Percentiles rank a stretch among this genome's conserved stretches.
Evolutionary conservation across 2,888 invertebrate genomes (phyloP).

Genomic region (Eupeodes latifasciatus): DNA sequence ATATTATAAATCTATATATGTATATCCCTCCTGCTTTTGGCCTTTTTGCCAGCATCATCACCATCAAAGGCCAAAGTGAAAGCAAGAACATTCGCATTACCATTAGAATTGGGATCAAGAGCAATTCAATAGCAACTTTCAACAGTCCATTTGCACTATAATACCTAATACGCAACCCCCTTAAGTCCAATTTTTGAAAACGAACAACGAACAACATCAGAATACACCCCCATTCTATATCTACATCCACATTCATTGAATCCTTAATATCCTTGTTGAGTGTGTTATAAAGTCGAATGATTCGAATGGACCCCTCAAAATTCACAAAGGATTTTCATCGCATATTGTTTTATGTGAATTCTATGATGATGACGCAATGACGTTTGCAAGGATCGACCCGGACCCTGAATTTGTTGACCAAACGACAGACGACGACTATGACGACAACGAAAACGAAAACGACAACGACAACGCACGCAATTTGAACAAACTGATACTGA

Average conservation of each 20-base stretch:
- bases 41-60: background rate
- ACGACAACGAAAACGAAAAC: background rate
- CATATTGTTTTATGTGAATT: conserved; percentile 42
- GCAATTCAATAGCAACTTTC: conserved; percentile 70
- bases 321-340: conserved; percentile 56
- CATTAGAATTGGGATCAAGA: conserved; percentile 69
- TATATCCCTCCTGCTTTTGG: background rate
- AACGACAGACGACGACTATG: no score
- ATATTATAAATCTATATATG: background rate
- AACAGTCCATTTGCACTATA: conserved; percentile 72
- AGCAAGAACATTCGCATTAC: conserved; percentile 59
- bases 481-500: background rate
- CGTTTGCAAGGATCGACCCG: conserved; percentile 21
- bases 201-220: conserved; percentile 21
- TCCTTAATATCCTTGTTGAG: conserved; percentile 68
- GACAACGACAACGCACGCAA: background rate
- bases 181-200: conserved; percentile 49
- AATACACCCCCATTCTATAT: no score
- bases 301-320: conserved; percentile 32
- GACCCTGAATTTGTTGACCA: no score
- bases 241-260: conserved; percentile 63
- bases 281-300: conserved; percentile 73
- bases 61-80: background rate
- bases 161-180: conserved; percentile 7
- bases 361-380: conserved; percentile 44